Evolutionary conservation across 2,797 vertebrate genomes (phyloP).

Genomic region (Chiloscyllium punctatum): DNA sequence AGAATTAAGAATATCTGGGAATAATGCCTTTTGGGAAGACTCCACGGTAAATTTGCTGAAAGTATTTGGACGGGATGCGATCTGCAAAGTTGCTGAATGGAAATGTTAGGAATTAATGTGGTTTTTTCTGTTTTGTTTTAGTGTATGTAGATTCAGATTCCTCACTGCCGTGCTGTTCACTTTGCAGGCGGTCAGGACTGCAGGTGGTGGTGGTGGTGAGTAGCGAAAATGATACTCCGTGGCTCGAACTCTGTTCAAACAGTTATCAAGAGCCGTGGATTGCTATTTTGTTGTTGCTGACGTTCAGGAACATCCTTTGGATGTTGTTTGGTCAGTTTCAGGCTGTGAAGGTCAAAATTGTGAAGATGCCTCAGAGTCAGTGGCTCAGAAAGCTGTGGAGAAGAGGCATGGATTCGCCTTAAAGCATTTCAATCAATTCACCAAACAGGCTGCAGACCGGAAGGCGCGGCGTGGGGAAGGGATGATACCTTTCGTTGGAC

Average conservation of each 20-base stretch:
- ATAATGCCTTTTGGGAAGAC: neutral
- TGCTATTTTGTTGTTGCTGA: neutral
- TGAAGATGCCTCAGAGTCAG: neutral
- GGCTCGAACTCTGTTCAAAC: neutral
- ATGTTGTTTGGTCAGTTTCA: slow-evolving; percentile 11
- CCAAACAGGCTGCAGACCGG: neutral
- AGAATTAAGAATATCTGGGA: neutral
- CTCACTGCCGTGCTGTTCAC: neutral
- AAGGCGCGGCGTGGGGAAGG: neutral
- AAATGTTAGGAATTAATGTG: neutral
- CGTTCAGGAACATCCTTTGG: neutral
- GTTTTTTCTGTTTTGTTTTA: neutral
- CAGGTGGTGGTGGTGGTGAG: slow-evolving; percentile 5
- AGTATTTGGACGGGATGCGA: neutral
- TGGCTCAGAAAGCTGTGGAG: neutral
- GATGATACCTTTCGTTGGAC: slow-evolving; percentile 17
- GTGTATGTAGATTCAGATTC: neutral
- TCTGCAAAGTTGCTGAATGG: neutral
- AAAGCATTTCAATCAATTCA: neutral
- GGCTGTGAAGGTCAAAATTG: slow-evolving; percentile 15
- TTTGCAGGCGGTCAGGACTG: neutral
- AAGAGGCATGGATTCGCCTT: neutral
- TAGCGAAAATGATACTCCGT: too few species aligned
- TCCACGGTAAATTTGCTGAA: slow-evolving; percentile 1
- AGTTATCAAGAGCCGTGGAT: neutral